phyloP scores from a whole-genome alignment of 1,140 invertebrate genomes.

The Solenopsis invicta region DNA sequence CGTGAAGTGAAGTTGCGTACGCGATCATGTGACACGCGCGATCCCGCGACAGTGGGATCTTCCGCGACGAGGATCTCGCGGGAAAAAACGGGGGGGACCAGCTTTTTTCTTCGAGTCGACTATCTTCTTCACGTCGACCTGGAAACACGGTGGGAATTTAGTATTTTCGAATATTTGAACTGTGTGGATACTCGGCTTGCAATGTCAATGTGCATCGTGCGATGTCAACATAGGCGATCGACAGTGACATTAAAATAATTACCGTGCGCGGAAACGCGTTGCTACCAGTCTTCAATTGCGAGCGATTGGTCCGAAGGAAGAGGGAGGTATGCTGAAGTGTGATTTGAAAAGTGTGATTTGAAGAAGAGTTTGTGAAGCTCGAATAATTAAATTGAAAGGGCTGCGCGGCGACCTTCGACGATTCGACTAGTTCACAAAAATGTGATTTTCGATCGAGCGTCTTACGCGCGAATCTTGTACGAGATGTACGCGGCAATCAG shows the following conservation, averaged over 20 bases:
- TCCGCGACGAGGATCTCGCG: constrained; percentile 42
- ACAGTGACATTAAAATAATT: constrained; percentile 2
- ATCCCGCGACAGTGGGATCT: constrained; percentile 52
- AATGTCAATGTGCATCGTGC: background rate
- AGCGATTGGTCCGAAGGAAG: background rate
- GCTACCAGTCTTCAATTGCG: background rate
- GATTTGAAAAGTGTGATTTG: constrained; percentile 12
- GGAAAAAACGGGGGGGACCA: background rate
- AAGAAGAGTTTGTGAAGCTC: constrained; percentile 16
- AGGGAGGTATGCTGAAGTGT: constrained; percentile 1
- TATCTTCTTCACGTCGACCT: background rate
- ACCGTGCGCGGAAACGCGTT: background rate
- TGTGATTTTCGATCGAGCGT: constrained; percentile 5
- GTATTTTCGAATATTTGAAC: background rate
- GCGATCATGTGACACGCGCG: constrained; percentile 54
- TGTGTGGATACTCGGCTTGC: background rate
- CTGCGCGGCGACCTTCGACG: background rate
- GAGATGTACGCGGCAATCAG: background rate
- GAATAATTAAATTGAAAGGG: background rate
- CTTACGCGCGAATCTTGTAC: constrained; percentile 4
- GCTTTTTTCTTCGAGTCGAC: background rate
- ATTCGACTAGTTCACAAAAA: background rate
- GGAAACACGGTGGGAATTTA: background rate
- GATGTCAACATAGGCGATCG: background rate
- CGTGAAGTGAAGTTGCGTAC: constrained; percentile 48